Percentiles rank a stretch among this genome's conserved stretches.
These are phyloP conservation scores for Ptychadena robeensis DNA, from an alignment of 2,797 vertebrate genomes.

Conservation along the genomic window DNA sequence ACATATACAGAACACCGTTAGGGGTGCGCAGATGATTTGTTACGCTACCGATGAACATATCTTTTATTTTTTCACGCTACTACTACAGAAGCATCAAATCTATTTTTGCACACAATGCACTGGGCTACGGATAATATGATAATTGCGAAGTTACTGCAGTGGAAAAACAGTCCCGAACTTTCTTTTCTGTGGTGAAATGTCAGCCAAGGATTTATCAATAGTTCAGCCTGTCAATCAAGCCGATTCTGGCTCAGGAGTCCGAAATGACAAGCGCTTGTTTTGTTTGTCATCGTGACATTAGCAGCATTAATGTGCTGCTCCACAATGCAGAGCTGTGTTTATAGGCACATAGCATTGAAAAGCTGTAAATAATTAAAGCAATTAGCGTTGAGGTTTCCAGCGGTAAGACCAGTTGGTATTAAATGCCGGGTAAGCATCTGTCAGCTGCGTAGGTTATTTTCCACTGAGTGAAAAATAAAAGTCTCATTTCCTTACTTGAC, in stretches of 20 bases:
- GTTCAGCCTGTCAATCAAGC: slow-evolving; percentile 23
- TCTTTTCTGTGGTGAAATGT: slow-evolving; percentile 37
- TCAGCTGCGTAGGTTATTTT: slow-evolving; percentile 53
- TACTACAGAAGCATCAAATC: neutral
- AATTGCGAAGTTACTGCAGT: slow-evolving; percentile 14
- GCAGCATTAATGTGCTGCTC: slow-evolving; percentile 46
- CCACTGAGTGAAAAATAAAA: slow-evolving; percentile 48
- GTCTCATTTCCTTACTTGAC: slow-evolving; percentile 44
- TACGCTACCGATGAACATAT: neutral
- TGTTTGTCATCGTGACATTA: slow-evolving; percentile 36
- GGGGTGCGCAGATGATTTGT: neutral
- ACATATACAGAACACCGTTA: neutral
- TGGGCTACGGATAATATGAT: neutral
- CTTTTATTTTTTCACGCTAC: neutral
- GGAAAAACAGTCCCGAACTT: slow-evolving; percentile 8
- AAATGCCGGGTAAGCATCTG: slow-evolving; percentile 56
- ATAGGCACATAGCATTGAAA: slow-evolving; percentile 38
- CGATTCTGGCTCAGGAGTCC: slow-evolving; percentile 17
- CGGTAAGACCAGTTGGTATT: slow-evolving; percentile 51
- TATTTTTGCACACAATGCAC: neutral
- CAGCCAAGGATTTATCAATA: slow-evolving; percentile 10
- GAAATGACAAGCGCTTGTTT: slow-evolving; percentile 34
- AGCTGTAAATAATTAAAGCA: slow-evolving; percentile 60
- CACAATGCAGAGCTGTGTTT: slow-evolving; percentile 45
- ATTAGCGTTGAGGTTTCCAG: slow-evolving; percentile 53